A percentile compares a stretch with the other conserved stretches of the same genome.
Evolutionary conservation across 2,797 vertebrate species (phyloP).

Genomic region (Hydrocynus forskahlii): DNA sequence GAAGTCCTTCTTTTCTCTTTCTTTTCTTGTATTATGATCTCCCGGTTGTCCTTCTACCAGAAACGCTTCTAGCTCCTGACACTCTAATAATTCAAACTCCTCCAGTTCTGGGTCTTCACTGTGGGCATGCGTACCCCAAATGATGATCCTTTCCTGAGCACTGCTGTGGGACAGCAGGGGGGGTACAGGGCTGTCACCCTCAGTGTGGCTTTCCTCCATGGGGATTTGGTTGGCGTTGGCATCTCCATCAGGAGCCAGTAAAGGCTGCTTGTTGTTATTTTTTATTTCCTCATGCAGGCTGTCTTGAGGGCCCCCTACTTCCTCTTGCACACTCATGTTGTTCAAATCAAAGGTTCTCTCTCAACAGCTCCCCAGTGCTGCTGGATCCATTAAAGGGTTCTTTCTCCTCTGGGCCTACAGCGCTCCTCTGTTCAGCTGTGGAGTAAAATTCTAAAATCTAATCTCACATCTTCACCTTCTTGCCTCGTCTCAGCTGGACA

Average conservation of each 20-base stretch:
- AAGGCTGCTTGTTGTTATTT: constrained; percentile 81
- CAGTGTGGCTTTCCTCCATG: constrained; percentile 67
- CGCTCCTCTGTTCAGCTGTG: constrained; percentile 50
- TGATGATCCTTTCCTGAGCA: constrained; percentile 78
- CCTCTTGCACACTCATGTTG: constrained; percentile 75
- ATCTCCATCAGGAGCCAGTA: constrained; percentile 77
- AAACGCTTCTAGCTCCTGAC: constrained; percentile 76
- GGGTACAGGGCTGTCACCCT: constrained; percentile 72
- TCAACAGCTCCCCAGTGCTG: constrained; percentile 62
- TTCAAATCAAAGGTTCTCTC: constrained; percentile 41
- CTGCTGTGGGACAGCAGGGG: constrained; percentile 75
- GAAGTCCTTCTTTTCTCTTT: constrained; percentile 40
- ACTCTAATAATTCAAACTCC: constrained; percentile 72
- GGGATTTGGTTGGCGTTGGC: constrained; percentile 89
- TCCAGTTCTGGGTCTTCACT: constrained; percentile 74
- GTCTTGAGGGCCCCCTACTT: constrained; percentile 72
- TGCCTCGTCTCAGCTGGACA: constrained; percentile 29
- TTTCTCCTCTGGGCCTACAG: constrained; percentile 15
- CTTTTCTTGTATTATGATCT: constrained; percentile 57
- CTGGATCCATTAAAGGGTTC: constrained; percentile 70
- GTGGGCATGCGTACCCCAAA: constrained; percentile 78
- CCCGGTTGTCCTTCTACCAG: constrained; percentile 65
- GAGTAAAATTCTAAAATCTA: constrained; percentile 52
- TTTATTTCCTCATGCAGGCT: constrained; percentile 78
- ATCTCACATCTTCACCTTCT: constrained; percentile 64